Evolutionary conservation across 2,888 invertebrate genomes (phyloP), one percentile per base, ranked within the genome.

Genomic region (Sepioteuthis lessoniana): DNA sequence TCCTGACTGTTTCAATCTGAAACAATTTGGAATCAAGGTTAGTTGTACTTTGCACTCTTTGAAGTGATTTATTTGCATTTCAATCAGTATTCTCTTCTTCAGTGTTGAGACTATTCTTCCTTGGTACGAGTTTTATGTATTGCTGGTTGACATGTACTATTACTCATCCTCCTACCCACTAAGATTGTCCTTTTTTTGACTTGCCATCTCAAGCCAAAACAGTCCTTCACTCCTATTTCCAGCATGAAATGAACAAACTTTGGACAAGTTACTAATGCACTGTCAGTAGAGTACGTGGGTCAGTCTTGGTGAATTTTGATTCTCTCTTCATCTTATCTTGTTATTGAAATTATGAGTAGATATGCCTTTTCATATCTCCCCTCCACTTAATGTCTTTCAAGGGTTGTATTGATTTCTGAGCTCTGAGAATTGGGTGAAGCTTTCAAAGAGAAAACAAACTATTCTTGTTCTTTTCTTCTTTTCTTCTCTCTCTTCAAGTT

Each of bases 391-490:
- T 19, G 35, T 76, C 76, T 76, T 76, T 35, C 76, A 25, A 76
- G 76, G n/a, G 76, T 76, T 19, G n/a, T 76, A 76, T 76, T 76
- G 76, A 76, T 76, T 76, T 76, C n/a, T 25, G 25, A 35, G n/a
- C n/a, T 76, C 76, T 76, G 76, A 76, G 76, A 35, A 76, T 76
- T 76, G 76, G 76, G 76, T 76, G 76, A 76, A 76, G 76, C 76
- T 76, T 76, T 76, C 16, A n/a, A 76, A 76, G n/a, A 19, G 76
- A 76, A n/a, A 35, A 4, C n/a, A 76, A 13, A 76, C 35, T 76
- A 13, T 76, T 76, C 76, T 13, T n/a, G n/a, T n/a, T 76, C 31
- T 55, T 3, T 76, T n/a, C 16, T 76, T 76, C 19, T 76, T 35
- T 76, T 76, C 4, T n/a, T 76, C 35, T 76, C 10, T 35, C 16